Percentiles rank a stretch among this genome's conserved stretches.
These are phyloP conservation scores for Odontamblyopus lacepedii DNA, from an alignment of 2,797 vertebrate species.

Conservation along the genomic window DNA sequence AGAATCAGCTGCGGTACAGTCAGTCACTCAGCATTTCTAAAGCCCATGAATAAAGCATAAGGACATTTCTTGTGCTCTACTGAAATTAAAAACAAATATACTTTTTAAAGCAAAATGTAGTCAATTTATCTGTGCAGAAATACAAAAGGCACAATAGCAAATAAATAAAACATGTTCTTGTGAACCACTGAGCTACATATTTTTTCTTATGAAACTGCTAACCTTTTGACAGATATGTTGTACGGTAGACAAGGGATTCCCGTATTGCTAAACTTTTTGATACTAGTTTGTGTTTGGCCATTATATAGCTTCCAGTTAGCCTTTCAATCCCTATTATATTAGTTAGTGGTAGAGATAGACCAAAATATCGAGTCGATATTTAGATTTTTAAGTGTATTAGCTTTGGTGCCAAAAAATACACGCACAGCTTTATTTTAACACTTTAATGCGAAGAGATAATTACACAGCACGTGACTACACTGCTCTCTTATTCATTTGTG, in stretches of 20 bases:
- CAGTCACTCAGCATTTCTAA: constrained; percentile 25
- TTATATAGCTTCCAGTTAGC: neutral
- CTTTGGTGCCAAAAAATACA: too few species aligned
- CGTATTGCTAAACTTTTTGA: too few species aligned
- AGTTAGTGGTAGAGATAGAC: neutral
- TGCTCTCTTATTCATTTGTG: too few species aligned
- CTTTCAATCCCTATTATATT: neutral
- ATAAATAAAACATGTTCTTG: neutral
- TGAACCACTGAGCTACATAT: neutral
- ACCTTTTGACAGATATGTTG: too few species aligned
- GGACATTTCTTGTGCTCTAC: constrained; percentile 12
- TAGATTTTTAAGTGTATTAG: too few species aligned
- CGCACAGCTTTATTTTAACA: too few species aligned
- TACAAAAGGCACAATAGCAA: neutral
- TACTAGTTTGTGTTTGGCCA: too few species aligned
- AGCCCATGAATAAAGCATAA: constrained; percentile 13
- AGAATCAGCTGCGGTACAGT: constrained; percentile 22
- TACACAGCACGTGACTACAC: too few species aligned
- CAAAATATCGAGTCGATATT: too few species aligned
- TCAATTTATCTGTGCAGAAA: neutral
- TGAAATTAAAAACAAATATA: constrained; percentile 4
- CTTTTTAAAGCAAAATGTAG: neutral
- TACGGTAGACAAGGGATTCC: too few species aligned
- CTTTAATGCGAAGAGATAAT: too few species aligned
- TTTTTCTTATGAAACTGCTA: neutral